A percentile compares a stretch with the other conserved stretches of the same genome.
Conservation (phyloP, 2,113 vertebrate species). For the Centropus unirufus region DNA sequence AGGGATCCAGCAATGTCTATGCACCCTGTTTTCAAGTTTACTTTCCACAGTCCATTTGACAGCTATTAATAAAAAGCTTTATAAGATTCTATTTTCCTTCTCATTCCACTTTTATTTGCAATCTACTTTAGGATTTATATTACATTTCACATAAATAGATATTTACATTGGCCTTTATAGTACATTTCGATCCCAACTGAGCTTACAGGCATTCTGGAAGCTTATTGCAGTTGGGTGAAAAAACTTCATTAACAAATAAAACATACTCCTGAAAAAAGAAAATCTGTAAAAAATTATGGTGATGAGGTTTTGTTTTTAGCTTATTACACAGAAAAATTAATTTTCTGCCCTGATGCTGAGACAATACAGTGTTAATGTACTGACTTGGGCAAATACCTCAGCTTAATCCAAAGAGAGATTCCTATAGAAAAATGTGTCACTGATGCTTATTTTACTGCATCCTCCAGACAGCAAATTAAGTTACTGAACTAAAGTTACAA, state of each 20-base stretch:
- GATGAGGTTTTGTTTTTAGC: not conserved
- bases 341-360: slow-evolving; percentile 31
- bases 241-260: not conserved
- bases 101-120: not conserved
- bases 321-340: slow-evolving; percentile 21
- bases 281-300: not conserved
- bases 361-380: not conserved
- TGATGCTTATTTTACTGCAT: not conserved
- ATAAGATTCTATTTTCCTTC: not conserved
- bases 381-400: not conserved
- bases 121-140: not conserved
- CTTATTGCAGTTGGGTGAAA: not conserved
- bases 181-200: not conserved
- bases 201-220: not conserved
- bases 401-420: slow-evolving; percentile 12
- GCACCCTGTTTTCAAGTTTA: not conserved
- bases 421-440: slow-evolving; percentile 16
- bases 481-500: not conserved
- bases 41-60: not conserved
- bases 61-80: not conserved
- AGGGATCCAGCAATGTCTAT: not conserved
- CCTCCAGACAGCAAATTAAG: not conserved
- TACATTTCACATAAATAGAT: not conserved
- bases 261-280: not conserved
- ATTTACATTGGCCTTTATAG: not conserved